phyloP scores from a whole-genome alignment of 1,140 invertebrate genomes.

The Tetramorium simillimum region DNA sequence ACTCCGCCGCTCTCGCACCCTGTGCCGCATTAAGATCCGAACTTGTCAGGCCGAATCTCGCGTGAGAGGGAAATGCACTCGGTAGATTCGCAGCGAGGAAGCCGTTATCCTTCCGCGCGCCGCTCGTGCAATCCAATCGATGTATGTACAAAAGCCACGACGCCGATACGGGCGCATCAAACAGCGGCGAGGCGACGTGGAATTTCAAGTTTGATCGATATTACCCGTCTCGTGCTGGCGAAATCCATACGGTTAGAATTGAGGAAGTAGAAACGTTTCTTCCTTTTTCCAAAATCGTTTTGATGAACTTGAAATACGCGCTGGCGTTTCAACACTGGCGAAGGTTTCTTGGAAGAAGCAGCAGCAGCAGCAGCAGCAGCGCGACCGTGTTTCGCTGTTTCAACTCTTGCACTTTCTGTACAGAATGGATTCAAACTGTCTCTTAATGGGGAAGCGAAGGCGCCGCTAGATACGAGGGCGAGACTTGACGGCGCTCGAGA shows the following conservation, averaged over 20 bases:
- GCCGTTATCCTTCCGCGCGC: conserved; percentile 55
- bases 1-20: conserved; percentile 37
- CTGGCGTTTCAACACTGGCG: neutral
- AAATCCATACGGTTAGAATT: neutral
- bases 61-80: conserved; percentile 68
- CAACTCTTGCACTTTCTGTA: neutral
- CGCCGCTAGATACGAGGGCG: neutral
- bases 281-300: neutral
- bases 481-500: conserved; percentile 5
- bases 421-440: conserved; percentile 8
- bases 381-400: neutral
- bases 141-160: conserved; percentile 65
- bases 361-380: too few species aligned
- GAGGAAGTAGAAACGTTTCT: neutral
- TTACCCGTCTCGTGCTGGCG: neutral
- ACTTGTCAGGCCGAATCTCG: conserved; percentile 71
- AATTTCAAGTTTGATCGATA: conserved; percentile 52
- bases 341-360: neutral
- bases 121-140: conserved; percentile 51
- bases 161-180: conserved; percentile 60
- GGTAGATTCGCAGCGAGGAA: conserved; percentile 67
- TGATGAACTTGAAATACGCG: neutral
- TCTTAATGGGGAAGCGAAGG: neutral
- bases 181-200: conserved; percentile 28
- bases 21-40: conserved; percentile 66